A percentile compares a stretch with the other conserved stretches of the same genome.
Conservation (phyloP, 30 jellyfish, hydroid and myxozoan species). For the Hydractinia echinata region DNA sequence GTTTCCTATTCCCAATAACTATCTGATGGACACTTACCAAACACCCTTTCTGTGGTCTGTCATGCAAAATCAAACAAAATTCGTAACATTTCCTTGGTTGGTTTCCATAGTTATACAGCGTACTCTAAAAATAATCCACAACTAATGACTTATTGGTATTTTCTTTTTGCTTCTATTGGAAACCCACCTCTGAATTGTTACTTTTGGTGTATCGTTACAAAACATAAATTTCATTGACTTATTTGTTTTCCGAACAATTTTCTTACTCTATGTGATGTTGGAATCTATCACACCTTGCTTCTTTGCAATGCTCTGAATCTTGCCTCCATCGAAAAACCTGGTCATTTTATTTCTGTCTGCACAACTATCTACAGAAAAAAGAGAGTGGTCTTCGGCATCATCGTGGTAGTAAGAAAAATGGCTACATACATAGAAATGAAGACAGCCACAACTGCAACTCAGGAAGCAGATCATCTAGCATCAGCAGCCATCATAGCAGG, state of each 20-base stretch:
- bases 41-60: too few species aligned
- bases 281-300: constrained; percentile 26
- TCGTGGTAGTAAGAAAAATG: constrained; percentile 37
- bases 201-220: too few species aligned
- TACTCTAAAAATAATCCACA: too few species aligned
- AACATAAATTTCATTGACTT: neutral
- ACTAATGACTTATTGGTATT: too few species aligned
- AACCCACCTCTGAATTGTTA: too few species aligned
- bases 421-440: constrained; percentile 43
- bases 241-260: constrained; percentile 25
- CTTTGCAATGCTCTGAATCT: constrained; percentile 14
- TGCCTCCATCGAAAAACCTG: constrained; percentile 9
- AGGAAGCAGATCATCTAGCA: constrained; percentile 14
- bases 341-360: neutral
- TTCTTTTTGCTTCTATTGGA: too few species aligned
- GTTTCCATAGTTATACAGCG: too few species aligned
- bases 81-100: too few species aligned
- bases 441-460: neutral
- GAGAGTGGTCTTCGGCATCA: constrained; percentile 28
- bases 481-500: neutral
- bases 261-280: constrained; percentile 33
- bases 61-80: too few species aligned
- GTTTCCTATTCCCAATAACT: too few species aligned
- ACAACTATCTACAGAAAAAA: neutral
- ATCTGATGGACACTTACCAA: too few species aligned